A percentile compares a stretch with the other conserved stretches of the same genome.
These are phyloP conservation scores for Elysia crispata DNA, from an alignment of 2,888 invertebrate genomes.

Conservation along the genomic window DNA sequence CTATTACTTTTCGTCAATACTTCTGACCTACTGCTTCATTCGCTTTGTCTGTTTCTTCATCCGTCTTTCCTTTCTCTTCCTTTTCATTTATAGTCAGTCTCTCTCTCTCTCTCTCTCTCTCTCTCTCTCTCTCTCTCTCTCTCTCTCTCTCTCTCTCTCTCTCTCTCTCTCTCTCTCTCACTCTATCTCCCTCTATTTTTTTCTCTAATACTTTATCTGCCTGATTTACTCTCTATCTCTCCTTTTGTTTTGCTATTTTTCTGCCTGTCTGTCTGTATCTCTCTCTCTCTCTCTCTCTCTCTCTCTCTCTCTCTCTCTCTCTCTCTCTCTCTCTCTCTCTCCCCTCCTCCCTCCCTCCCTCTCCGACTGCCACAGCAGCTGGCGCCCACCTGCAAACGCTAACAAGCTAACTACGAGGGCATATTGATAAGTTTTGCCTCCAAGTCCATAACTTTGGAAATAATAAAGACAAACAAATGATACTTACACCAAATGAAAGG, in stretches of 20 bases:
- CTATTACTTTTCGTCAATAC: too few relatives aligned
- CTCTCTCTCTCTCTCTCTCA: slow-evolving; percentile 15
- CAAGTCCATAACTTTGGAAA: too few relatives aligned
- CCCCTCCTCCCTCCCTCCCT: too few relatives aligned
- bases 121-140: slow-evolving; percentile 36
- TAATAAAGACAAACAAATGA: too few relatives aligned
- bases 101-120: slow-evolving; percentile 24
- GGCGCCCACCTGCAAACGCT: not conserved
- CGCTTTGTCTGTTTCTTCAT: not conserved
- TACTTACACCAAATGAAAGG: too few relatives aligned
- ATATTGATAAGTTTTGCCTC: too few relatives aligned
- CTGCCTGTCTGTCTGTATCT: not conserved
- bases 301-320: not conserved
- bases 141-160: slow-evolving; percentile 18
- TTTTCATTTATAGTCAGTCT: not conserved
- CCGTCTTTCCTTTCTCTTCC: not conserved
- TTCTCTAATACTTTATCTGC: not conserved
- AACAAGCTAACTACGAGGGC: not conserved
- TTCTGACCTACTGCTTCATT: not conserved
- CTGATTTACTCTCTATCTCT: slow-evolving; percentile 9
- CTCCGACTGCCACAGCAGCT: not conserved
- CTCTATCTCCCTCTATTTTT: not conserved
- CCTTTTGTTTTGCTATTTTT: not conserved
- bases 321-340: too few relatives aligned
- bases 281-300: not conserved